phyloP scores from a whole-genome alignment of 2,113 vertebrate genomes.

The Gobiocypris rarus region DNA sequence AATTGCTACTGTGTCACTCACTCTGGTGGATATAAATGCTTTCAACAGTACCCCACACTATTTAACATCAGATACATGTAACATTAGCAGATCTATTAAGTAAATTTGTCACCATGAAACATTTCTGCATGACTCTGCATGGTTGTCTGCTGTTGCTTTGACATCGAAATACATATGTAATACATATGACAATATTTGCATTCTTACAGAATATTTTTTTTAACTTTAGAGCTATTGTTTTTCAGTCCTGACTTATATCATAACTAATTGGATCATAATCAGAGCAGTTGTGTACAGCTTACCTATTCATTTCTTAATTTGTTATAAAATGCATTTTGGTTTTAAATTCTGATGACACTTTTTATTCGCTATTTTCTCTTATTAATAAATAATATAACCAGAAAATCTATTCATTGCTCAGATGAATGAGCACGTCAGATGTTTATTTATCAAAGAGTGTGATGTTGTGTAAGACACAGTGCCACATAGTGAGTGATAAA shows the following conservation, averaged over 20 bases:
- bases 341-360: not conserved
- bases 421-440: not conserved
- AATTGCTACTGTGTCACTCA: conserved; percentile 48
- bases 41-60: conserved; percentile 34
- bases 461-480: not conserved
- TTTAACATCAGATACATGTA: conserved; percentile 40
- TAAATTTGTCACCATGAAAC: conserved; percentile 51
- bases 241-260: not conserved
- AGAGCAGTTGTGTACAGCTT: not conserved
- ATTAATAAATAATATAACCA: not conserved
- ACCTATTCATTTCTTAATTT: not conserved
- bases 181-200: not conserved
- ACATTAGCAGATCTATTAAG: conserved; percentile 60
- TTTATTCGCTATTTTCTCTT: not conserved
- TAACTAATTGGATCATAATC: not conserved
- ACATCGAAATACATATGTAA: not conserved
- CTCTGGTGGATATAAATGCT: conserved; percentile 44
- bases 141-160: not conserved
- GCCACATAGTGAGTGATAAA: not conserved
- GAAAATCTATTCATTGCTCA: not conserved
- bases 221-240: too few species aligned
- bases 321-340: not conserved
- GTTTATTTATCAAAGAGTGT: not conserved
- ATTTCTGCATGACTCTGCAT: not conserved
- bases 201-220: not conserved